A percentile compares a stretch with the other conserved stretches of the same genome.
phyloP scores from a whole-genome alignment of 2,797 vertebrate species.

The Pseudochromis fuscus region DNA sequence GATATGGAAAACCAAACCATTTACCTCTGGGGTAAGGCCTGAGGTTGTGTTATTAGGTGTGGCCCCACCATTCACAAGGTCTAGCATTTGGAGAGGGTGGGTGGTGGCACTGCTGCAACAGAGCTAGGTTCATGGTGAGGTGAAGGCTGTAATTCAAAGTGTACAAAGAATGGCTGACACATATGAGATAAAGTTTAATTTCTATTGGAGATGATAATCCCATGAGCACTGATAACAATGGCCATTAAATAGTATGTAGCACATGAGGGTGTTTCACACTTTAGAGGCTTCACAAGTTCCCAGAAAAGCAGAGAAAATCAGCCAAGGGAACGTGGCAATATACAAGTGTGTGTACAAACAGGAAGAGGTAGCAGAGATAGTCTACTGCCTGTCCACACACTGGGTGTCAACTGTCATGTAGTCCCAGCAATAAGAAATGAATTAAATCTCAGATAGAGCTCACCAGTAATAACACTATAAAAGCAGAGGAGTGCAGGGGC shows the following conservation, averaged over 20 bases:
- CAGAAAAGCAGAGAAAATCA: constrained; percentile 1
- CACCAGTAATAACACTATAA: constrained; percentile 16
- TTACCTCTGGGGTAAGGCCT: too few relatives aligned
- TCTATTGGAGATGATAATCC: not conserved
- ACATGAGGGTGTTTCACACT: not conserved
- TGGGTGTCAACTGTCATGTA: constrained; percentile 28
- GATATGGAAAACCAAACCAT: too few relatives aligned
- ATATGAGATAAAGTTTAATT: not conserved
- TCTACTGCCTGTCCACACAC: constrained; percentile 13
- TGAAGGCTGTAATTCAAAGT: too few relatives aligned
- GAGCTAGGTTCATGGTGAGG: too few relatives aligned
- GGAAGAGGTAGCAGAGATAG: constrained; percentile 1
- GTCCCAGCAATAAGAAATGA: constrained; percentile 17
- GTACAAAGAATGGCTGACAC: not conserved
- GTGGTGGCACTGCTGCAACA: too few relatives aligned
- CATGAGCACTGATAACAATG: not conserved
- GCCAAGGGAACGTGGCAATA: not conserved
- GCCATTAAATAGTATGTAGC: not conserved
- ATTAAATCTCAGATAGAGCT: constrained; percentile 32
- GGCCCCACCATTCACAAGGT: too few relatives aligned
- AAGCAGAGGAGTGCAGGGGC: not conserved
- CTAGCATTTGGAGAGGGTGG: too few relatives aligned
- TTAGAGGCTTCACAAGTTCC: not conserved
- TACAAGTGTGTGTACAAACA: not conserved
- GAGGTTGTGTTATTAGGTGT: too few relatives aligned